Percentiles rank a stretch among this genome's conserved stretches.
These are phyloP conservation scores for Caenorhabditis brenneri DNA, from an alignment of 1,140 invertebrate genomes.

Conservation along the genomic window DNA sequence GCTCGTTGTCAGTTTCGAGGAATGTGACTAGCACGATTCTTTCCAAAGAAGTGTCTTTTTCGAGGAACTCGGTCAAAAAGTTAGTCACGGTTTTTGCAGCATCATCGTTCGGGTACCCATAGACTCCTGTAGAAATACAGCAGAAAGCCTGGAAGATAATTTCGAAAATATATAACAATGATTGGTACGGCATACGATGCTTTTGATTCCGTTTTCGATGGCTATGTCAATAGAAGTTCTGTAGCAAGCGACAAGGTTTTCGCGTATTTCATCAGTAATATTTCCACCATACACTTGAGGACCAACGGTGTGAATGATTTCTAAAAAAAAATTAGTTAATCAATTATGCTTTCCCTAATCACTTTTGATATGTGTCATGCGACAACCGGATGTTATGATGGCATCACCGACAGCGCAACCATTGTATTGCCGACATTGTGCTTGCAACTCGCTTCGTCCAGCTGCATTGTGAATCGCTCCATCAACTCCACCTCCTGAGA, in stretches of 20 bases:
- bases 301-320: slow-evolving; percentile 51
- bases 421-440: slow-evolving; percentile 34
- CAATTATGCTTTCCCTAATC: too few species aligned
- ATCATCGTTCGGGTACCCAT: slow-evolving; percentile 53
- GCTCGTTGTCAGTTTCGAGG: slow-evolving; percentile 35
- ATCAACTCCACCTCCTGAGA: slow-evolving; percentile 53
- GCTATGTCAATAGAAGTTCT: slow-evolving; percentile 5
- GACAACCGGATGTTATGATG: slow-evolving; percentile 38
- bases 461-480: slow-evolving; percentile 51
- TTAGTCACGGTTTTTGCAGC: slow-evolving; percentile 40
- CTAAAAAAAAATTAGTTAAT: not conserved
- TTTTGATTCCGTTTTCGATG: slow-evolving; percentile 22
- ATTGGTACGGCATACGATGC: not conserved
- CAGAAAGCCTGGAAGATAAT: slow-evolving; percentile 43
- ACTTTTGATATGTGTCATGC: slow-evolving; percentile 47
- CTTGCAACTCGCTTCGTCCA: slow-evolving; percentile 31
- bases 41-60: slow-evolving; percentile 30
- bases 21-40: slow-evolving; percentile 42
- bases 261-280: not conserved
- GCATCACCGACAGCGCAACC: slow-evolving; percentile 43
- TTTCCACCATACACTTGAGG: not conserved
- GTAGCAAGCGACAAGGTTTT: slow-evolving; percentile 39
- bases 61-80: slow-evolving; percentile 23
- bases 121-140: slow-evolving; percentile 52
- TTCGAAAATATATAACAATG: not conserved